Evolutionary conservation across 2,113 vertebrate species (phyloP), one percentile per base, ranked within the genome.

Genomic region (Aramus guarauna): DNA sequence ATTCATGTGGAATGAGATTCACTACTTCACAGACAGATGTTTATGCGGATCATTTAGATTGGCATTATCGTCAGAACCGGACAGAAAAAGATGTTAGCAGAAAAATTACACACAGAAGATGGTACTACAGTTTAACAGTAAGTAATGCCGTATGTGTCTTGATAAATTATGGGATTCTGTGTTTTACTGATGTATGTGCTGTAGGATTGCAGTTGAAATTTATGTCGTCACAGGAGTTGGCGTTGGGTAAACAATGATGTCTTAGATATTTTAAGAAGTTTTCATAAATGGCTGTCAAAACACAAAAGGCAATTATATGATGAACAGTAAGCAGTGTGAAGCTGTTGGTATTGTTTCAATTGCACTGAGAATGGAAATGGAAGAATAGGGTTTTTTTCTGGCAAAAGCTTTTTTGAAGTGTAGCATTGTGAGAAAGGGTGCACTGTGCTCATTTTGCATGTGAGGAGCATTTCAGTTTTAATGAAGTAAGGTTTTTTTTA

Each of bases 31-130:
- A 99, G 97, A 99, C 99, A 9, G 99, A 99, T 95, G 98, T 99
- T 72, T 99, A 99, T 62, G 99, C 99, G 0, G 99, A 99, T 97
- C 99, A 99, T 93, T 98, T 99, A 97, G 99, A 99, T 83, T 99
- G 99, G 99, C 99, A 99, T 98, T 99, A 99, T 95, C 98, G 99
- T 22, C 99, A 99, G 98, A 99, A 99, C 97, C 98, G 99, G 71
- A 99, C 99, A 1, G 99, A 99, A 86, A 99, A 99, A 85, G 99
- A 99, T 29, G 98, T 99, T 71, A 99, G 99, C 98, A 98, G 99
- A 95, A 99, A 99, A 98, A 97, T 99, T 84, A 99, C 99, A 4
- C 99, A 99, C 85, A 98, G 99, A 48, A 98, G 99, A 82, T 99
- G 99, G 99, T 99, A 99, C 98, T 99, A 99, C 98, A 98, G 98